Base-by-base conservation (phyloP, 2,797 vertebrate species). In the Chaetophractus vellerosus region DNA sequence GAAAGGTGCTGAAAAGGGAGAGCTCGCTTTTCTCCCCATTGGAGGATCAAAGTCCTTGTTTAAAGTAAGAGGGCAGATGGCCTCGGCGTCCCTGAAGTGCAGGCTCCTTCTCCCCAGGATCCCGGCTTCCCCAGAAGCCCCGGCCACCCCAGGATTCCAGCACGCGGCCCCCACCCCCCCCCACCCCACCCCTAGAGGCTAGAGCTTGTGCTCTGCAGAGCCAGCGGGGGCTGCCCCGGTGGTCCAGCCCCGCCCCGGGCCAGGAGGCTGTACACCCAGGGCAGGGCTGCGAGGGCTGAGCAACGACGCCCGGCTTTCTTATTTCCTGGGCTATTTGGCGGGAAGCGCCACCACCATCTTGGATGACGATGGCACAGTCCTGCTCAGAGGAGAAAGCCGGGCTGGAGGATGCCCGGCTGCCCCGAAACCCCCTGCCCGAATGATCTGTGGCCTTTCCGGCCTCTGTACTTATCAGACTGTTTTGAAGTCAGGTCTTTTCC, bases 1-100 rank as follows among this genome's bases (percentile, higher is more conserved):
- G 36, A 83, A 86, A 92, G 55, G 89, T 78, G 66, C 76, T 91
- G 71, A 91, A 85, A 85, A 91, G 41, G 66, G 75, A 95, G 24
- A 28, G 10, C 28, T 75, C 57, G 11, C 79, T 48, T 10, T 79
- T 36, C 45, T 71, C 48, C 48, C 33, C 0, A 0, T n/a, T 31
- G 24, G 79, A 74, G 26, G 48, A 93, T 86, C 68, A 83, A 85
- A 75, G 84, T 59, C 31, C 21, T 36, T 19, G 28, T 3, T 26
- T 33, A 63, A 87, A 10, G 15, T 33, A 66, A 85, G 68, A 71
- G 64, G 38, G 36, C 31, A 12, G 59, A 33, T 61, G 41, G 18
- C 48, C 52, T 68, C 71, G 3, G 23, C 14, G 33, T 24, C 69
- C 18, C 59, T 12, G 18, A 8, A 38, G 45, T 18, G 0, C 52